Conservation (phyloP, 2,113 vertebrate species). For the Gallinago paraguaiae region DNA sequence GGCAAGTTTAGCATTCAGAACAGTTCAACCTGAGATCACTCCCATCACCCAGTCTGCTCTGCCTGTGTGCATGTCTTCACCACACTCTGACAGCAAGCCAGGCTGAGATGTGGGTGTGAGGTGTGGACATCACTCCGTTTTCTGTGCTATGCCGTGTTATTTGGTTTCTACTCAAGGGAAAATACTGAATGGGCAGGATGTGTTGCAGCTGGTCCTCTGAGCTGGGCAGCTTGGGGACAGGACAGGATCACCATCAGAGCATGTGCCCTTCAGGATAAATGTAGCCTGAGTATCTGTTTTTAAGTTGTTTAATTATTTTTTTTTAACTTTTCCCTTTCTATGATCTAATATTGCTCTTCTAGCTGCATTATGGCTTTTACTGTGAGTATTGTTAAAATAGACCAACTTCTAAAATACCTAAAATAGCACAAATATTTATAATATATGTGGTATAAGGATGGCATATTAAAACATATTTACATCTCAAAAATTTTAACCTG, state of each 20-base stretch:
- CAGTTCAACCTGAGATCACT: background rate
- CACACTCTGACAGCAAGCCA: background rate
- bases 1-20: background rate
- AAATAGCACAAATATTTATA: background rate
- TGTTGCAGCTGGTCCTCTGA: background rate
- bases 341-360: background rate
- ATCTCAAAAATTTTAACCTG: slow-evolving; percentile 25
- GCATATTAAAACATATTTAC: background rate
- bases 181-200: background rate
- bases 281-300: background rate
- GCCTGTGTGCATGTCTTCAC: background rate
- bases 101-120: background rate
- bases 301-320: background rate
- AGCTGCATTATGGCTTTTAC: background rate
- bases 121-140: background rate
- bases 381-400: background rate
- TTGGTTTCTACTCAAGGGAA: background rate
- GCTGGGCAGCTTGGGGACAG: background rate
- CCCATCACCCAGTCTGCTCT: background rate
- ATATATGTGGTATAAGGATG: background rate
- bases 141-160: background rate
- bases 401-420: background rate
- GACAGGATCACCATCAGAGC: background rate
- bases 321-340: background rate
- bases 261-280: background rate